These are phyloP conservation scores for Carcinoscorpius rotundicauda DNA, from an alignment of 1,140 invertebrate genomes.

Conservation along the genomic window DNA sequence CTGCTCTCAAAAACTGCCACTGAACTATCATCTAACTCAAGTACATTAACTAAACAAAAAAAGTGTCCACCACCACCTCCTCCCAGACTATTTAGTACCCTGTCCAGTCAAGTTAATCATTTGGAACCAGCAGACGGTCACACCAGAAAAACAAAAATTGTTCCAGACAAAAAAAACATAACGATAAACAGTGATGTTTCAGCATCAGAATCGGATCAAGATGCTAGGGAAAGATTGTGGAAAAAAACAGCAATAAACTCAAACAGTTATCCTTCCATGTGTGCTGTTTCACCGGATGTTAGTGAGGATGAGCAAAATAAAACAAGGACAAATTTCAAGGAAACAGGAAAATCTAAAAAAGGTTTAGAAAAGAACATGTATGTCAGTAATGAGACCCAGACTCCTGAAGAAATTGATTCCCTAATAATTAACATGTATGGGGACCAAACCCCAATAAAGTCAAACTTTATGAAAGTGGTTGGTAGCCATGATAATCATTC, in stretches of 20 bases:
- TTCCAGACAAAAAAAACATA: conserved; percentile 12
- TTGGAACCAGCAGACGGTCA: background rate
- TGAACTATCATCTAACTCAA: conserved; percentile 15
- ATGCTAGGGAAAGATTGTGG: conserved; percentile 50
- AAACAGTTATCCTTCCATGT: conserved; percentile 80
- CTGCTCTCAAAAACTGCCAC: conserved; percentile 21
- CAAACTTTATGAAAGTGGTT: too few species aligned
- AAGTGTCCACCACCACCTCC: conserved; percentile 4
- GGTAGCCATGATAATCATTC: too few species aligned
- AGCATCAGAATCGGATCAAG: conserved; percentile 28
- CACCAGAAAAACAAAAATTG: background rate
- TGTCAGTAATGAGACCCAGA: too few species aligned
- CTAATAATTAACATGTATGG: too few species aligned
- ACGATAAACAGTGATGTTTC: background rate
- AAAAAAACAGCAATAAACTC: conserved; percentile 75
- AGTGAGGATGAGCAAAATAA: conserved; percentile 57
- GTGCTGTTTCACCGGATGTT: conserved; percentile 68
- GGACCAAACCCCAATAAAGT: too few species aligned
- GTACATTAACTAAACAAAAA: conserved; percentile 9
- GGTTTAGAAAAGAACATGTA: background rate
- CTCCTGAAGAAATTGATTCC: too few species aligned
- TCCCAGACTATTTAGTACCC: conserved; percentile 4
- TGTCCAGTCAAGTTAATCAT: conserved; percentile 1
- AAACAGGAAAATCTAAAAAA: background rate
- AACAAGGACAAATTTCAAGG: too few species aligned